Evolutionary conservation across 2,797 vertebrate species (phyloP), one percentile per base, ranked within the genome.

Genomic region (Limnodromus scolopaceus): DNA sequence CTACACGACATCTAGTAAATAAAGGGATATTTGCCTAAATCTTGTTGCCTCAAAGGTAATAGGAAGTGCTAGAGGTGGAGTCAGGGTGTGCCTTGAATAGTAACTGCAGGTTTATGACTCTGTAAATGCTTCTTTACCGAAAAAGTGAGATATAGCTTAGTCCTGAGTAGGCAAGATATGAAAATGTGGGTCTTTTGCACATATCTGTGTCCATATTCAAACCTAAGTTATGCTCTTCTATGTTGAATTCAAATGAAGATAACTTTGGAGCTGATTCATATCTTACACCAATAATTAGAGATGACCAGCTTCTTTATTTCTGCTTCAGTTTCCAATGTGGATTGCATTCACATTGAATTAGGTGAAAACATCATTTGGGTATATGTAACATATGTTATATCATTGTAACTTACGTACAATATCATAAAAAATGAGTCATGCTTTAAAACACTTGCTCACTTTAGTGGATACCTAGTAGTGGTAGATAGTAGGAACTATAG

Each of bases 251-350:
- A 64, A 55, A 72, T 22, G 7, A 89, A 65, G 25, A 6, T 41
- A 76, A 38, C 4, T 10, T 48, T 0, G 0, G 36, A 68, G 6
- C 2, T 43, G 11, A 28, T 71, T 75, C 19, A 24, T 45, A 43
- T 4, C 5, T 83, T 80, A 14, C 4, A 38, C 23, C 12, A 58
- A 22, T 18, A 76, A 43, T 41, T 60, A 68, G 10, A 9, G 1
- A 43, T 27, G 14, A 34, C 4, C 6, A 39, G 5, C n/a, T 83
- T 71, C 23, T 51, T 87, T 68, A 46, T 48, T 89, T 92, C n/a
- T 55, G 10, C 23, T 43, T 71, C 38, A 34, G 25, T 39, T 78
- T 92, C 32, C 16, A 27, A 4, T 22, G 9, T 1, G 1, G 70
- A 41, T 79, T 58, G 24, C 11, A 60, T 27, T 48, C 22, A 83